Evolutionary conservation across 2,888 invertebrate genomes (phyloP).

Genomic region (Aleiodes leptofemur): DNA sequence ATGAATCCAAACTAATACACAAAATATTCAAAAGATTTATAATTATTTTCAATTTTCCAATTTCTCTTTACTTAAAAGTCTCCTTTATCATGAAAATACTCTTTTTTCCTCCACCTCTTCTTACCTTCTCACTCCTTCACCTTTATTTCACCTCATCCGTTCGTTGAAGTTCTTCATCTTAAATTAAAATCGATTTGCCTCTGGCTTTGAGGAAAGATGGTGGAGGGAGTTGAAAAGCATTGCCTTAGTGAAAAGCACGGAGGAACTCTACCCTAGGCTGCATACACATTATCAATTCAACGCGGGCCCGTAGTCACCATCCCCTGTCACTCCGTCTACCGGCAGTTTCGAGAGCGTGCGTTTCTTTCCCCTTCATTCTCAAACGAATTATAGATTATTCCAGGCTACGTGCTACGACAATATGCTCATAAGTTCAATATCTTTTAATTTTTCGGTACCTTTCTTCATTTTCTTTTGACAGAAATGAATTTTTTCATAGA

Average conservation of each 20-base stretch:
- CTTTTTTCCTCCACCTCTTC: neutral
- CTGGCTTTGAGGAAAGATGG: slow-evolving; percentile 17
- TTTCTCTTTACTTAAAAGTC: neutral
- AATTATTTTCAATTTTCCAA: neutral
- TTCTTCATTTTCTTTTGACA: neutral
- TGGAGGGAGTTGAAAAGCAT: slow-evolving; percentile 1
- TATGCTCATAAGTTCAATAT: neutral
- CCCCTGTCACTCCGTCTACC: slow-evolving; percentile 2
- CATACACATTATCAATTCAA: slow-evolving; percentile 45
- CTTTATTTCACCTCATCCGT: neutral
- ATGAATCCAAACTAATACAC: neutral
- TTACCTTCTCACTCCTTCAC: neutral
- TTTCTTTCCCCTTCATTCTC: too few species aligned
- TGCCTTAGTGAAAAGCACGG: neutral
- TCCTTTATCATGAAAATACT: neutral
- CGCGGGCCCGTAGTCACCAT: neutral
- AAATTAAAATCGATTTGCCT: slow-evolving; percentile 41
- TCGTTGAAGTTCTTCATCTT: slow-evolving; percentile 39
- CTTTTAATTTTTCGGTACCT: too few species aligned
- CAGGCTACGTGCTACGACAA: slow-evolving; percentile 8
- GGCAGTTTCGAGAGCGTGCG: slow-evolving; percentile 25
- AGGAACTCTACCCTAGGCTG: slow-evolving; percentile 23
- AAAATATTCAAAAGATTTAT: neutral
- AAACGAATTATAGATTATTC: slow-evolving; percentile 40
- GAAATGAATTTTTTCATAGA: too few species aligned